Evolutionary conservation across 2,797 vertebrate genomes (phyloP).

Genomic region (Danio choprae): DNA sequence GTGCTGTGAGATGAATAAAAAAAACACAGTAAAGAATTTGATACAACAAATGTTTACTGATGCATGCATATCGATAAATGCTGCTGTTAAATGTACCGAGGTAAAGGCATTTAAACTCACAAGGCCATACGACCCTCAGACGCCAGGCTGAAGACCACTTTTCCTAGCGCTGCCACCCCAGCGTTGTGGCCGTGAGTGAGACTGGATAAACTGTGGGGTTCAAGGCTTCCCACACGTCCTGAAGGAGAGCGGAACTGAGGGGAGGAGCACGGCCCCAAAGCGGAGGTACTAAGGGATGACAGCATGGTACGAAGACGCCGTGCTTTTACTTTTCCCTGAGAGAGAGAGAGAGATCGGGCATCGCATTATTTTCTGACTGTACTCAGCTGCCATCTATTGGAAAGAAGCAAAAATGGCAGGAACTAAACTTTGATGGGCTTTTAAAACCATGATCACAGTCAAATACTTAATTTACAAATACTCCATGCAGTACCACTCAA

Average conservation of each 20-base stretch:
- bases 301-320: slow-evolving; percentile 87
- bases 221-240: slow-evolving; percentile 80
- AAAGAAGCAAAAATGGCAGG: background rate
- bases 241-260: slow-evolving; percentile 82
- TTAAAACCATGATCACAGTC: background rate
- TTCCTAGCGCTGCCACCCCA: slow-evolving; percentile 83
- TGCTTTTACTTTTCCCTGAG: slow-evolving; percentile 88
- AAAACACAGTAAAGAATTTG: background rate
- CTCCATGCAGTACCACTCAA: background rate
- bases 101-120: slow-evolving; percentile 75
- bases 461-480: background rate
- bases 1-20: slow-evolving; percentile 74
- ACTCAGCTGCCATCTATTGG: slow-evolving; percentile 66
- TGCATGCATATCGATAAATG: background rate
- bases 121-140: slow-evolving; percentile 89
- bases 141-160: slow-evolving; percentile 91
- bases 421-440: background rate
- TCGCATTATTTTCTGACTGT: background rate
- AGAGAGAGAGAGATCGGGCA: slow-evolving; percentile 29
- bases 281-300: slow-evolving; percentile 79
- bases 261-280: slow-evolving; percentile 84
- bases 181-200: slow-evolving; percentile 81
- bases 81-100: background rate
- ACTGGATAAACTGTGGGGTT: slow-evolving; percentile 74
- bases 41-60: background rate